Evolutionary conservation across 2,888 invertebrate species (phyloP).

Genomic region (Drosophila rubida): DNA sequence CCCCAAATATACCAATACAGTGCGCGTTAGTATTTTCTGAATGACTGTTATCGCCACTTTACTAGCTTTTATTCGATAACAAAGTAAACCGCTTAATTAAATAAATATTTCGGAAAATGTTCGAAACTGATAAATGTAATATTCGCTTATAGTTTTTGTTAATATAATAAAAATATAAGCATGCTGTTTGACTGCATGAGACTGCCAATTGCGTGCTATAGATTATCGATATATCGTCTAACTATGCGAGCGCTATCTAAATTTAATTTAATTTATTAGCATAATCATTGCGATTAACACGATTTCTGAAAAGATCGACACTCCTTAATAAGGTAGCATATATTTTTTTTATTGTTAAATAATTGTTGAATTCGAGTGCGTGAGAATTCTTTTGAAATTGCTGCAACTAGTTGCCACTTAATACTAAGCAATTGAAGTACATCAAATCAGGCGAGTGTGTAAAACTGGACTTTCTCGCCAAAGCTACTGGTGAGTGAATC

Average conservation of each 20-base stretch:
- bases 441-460: background rate
- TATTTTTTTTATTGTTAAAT: slow-evolving; percentile 1
- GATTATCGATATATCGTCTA: background rate
- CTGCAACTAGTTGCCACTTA: slow-evolving; percentile 3
- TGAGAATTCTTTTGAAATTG: slow-evolving; percentile 29
- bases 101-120: too few relatives aligned
- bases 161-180: too few relatives aligned
- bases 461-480: slow-evolving; percentile 8
- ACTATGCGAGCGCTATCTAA: background rate
- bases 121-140: too few relatives aligned
- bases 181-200: too few relatives aligned
- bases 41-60: background rate
- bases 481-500: background rate
- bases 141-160: too few relatives aligned
- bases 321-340: background rate
- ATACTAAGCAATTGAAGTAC: background rate
- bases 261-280: background rate
- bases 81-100: too few relatives aligned
- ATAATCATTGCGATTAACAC: background rate
- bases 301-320: background rate
- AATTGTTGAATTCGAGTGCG: slow-evolving; percentile 16
- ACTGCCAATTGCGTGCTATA: background rate
- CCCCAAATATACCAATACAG: slow-evolving; percentile 12
- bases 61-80: too few relatives aligned
- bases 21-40: background rate